Conservation (phyloP, 2,797 vertebrate genomes). For the Semaprochilodus insignis region DNA sequence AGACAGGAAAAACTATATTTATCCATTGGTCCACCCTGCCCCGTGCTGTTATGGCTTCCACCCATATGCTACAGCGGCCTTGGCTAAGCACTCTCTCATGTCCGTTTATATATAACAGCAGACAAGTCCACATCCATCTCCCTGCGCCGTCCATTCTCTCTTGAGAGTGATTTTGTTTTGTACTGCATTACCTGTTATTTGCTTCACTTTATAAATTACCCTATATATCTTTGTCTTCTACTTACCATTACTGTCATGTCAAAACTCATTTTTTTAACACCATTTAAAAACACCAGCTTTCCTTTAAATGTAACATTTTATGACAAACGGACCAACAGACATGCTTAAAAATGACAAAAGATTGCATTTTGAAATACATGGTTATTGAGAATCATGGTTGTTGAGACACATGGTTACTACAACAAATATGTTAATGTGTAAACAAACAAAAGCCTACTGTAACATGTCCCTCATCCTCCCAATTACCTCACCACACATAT, state of each 20-base stretch:
- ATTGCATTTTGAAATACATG: background rate
- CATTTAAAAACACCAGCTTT: too few relatives aligned
- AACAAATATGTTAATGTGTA: background rate
- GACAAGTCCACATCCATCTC: background rate
- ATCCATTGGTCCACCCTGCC: constrained; percentile 2
- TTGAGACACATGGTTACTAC: background rate
- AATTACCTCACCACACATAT: constrained; percentile 11
- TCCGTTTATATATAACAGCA: background rate
- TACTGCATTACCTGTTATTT: background rate
- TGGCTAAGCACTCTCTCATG: background rate
- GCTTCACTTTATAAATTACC: background rate
- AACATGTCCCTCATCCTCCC: background rate
- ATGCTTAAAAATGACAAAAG: too few relatives aligned
- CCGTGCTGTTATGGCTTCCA: constrained; percentile 7
- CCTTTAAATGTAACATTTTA: too few relatives aligned
- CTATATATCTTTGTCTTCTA: background rate
- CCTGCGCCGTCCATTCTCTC: background rate
- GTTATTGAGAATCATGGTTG: too few relatives aligned
- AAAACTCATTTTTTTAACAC: background rate
- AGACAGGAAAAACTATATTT: constrained; percentile 5
- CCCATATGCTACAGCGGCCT: background rate
- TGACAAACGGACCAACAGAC: too few relatives aligned
- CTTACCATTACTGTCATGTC: background rate
- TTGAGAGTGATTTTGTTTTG: background rate
- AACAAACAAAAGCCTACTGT: background rate